Percentiles rank a stretch among this genome's conserved stretches.
Evolutionary conservation across 2,113 vertebrate genomes (phyloP).

Genomic region (Litocranius walleri): DNA sequence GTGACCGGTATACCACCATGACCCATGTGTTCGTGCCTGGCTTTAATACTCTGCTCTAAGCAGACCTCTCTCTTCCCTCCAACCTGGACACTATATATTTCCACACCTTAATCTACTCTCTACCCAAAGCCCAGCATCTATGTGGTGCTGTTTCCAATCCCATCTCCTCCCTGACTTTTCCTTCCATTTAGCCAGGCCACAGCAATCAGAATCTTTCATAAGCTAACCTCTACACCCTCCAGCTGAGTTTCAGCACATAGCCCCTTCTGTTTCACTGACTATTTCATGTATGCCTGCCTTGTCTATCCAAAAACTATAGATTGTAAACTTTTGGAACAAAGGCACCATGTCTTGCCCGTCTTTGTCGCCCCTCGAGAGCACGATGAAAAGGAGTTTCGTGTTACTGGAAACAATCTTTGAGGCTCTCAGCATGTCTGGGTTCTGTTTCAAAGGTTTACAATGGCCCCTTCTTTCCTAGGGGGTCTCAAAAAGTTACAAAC

Average conservation of each 20-base stretch:
- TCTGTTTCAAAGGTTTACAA: slow-evolving; percentile 74
- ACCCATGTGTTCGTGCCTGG: neutral
- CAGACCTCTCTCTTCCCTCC: neutral
- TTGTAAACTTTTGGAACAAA: slow-evolving; percentile 30
- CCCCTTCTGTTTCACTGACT: neutral
- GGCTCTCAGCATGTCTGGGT: slow-evolving; percentile 41
- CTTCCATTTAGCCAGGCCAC: neutral
- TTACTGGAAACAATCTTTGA: slow-evolving; percentile 47
- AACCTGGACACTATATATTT: neutral
- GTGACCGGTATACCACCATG: neutral
- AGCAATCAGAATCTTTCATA: neutral
- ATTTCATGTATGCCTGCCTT: neutral
- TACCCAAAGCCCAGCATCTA: accelerated
- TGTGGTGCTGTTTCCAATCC: neutral
- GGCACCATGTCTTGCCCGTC: neutral
- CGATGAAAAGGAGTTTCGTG: slow-evolving; percentile 36
- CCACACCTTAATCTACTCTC: neutral
- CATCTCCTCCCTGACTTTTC: neutral
- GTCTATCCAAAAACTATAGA: neutral
- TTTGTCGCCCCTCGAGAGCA: neutral
- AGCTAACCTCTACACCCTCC: neutral
- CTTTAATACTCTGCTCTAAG: neutral
- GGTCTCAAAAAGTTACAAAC: slow-evolving; percentile 74
- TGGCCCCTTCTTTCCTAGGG: slow-evolving; percentile 73
- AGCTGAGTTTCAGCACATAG: neutral